Percentiles rank a stretch among this genome's conserved stretches.
These are phyloP conservation scores for Eurystomus gularis DNA, from an alignment of 2,113 vertebrate genomes.

Conservation along the genomic window DNA sequence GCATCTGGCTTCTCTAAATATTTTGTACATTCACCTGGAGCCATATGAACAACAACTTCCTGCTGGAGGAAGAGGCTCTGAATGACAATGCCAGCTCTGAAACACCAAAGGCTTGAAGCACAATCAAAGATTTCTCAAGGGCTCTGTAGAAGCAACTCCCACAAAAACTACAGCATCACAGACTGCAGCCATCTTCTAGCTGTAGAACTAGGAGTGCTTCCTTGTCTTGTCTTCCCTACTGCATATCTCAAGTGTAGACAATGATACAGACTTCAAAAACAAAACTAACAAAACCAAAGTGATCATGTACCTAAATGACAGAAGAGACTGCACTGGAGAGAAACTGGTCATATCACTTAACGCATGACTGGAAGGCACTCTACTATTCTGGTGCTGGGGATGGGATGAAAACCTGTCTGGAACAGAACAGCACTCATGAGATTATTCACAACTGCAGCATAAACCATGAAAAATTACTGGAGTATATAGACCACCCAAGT, in stretches of 20 bases:
- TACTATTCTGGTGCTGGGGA: background rate
- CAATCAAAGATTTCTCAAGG: background rate
- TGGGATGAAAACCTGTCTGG: background rate
- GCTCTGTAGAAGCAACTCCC: background rate
- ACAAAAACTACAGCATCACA: background rate
- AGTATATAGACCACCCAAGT: constrained; percentile 39
- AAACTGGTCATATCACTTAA: background rate
- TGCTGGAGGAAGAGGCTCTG: background rate
- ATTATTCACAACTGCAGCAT: constrained; percentile 26
- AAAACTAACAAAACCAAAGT: background rate
- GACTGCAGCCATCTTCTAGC: background rate
- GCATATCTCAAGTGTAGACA: background rate
- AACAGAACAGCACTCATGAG: background rate
- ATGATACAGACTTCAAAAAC: background rate
- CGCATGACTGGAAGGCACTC: background rate
- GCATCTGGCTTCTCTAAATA: background rate
- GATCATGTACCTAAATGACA: background rate
- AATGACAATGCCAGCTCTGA: background rate
- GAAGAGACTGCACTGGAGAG: background rate
- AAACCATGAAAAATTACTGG: constrained; percentile 52
- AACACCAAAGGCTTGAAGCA: background rate
- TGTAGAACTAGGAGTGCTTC: background rate
- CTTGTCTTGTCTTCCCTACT: background rate
- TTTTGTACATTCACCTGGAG: background rate
- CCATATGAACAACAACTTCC: background rate